Base-by-base conservation (phyloP, 1,140 invertebrate species). In the Philopotamus ludificatus region DNA sequence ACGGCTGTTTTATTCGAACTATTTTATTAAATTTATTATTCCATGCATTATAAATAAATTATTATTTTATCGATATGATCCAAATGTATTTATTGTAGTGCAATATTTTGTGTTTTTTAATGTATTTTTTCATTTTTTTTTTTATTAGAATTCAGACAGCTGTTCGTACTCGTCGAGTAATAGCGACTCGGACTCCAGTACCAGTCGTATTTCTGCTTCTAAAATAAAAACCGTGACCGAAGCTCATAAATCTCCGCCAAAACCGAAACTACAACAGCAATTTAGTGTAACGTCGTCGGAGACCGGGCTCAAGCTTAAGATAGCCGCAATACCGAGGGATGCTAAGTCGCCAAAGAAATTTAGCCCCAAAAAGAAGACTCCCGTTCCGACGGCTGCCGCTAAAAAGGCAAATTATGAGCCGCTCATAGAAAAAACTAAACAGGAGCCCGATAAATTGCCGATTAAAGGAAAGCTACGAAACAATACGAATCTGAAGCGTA, bases 271-370 rank as follows among this genome's bases (percentile, higher is more conserved):
- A 1, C 65, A 61, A 55, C 69, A 67, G 59, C 69, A 65, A 26
- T 70, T 70, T 26, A 70, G 69, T 18, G 69, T 70, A 44, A 70
- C 69, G 1, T 68, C 69, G 1, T 70, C 69, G 15, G 69, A 70
- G 42, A 63, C 58, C 4, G 69, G 69, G 1, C 63, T 70, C 10
- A 51, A 63, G 1, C 62, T 70, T 44, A 70, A 70, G 54, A 70
- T 70, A 12, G 69, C 69, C 9, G 69, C 69, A 28, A 70, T 70
- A 9, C 69, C 69, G 12, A n/a, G 47, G 12, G 60, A 26, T 16
- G 50, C 60, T 16, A 51, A 53, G 22, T 10, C 25, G n/a, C 39
- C 7, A 3, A 63, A 63, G 50, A 63, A 63, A 20, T 1, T 18
- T 12, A 41, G 23, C 23, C 63, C 58, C 10, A 63, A 59, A 20